Conservation (phyloP, 2,888 invertebrate genomes). For the Leistus spinibarbis region DNA sequence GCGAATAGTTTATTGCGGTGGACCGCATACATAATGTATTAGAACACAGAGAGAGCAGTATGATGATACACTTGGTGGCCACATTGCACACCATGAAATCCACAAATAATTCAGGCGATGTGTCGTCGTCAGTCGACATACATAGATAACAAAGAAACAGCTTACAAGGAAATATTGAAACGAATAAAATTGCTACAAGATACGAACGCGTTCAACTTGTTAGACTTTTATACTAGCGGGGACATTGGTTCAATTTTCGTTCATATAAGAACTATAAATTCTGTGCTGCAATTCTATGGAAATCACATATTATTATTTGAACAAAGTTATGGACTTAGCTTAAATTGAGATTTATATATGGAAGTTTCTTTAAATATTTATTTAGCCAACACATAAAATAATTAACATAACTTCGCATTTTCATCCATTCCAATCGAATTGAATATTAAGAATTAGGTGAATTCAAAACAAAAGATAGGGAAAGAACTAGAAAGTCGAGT, state of each 20-base stretch:
- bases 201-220: neutral
- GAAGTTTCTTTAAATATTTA: too few species aligned
- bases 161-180: neutral
- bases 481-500: too few species aligned
- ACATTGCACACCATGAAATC: neutral
- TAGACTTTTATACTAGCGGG: neutral
- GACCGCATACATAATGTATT: neutral
- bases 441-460: too few species aligned
- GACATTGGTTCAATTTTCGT: neutral
- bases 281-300: neutral
- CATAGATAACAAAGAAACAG: neutral
- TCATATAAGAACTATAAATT: neutral
- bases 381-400: too few species aligned
- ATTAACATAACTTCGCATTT: too few species aligned
- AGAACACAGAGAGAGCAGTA: neutral
- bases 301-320: neutral
- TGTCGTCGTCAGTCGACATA: neutral
- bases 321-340: too few species aligned
- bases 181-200: neutral
- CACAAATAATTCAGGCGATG: neutral
- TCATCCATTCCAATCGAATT: too few species aligned
- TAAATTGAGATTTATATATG: too few species aligned
- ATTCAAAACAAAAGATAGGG: too few species aligned
- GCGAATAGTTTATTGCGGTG: neutral
- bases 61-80: neutral